A percentile compares a stretch with the other conserved stretches of the same genome.
Conservation (phyloP, 2,888 invertebrate genomes). For the Flexamia atlantica region DNA sequence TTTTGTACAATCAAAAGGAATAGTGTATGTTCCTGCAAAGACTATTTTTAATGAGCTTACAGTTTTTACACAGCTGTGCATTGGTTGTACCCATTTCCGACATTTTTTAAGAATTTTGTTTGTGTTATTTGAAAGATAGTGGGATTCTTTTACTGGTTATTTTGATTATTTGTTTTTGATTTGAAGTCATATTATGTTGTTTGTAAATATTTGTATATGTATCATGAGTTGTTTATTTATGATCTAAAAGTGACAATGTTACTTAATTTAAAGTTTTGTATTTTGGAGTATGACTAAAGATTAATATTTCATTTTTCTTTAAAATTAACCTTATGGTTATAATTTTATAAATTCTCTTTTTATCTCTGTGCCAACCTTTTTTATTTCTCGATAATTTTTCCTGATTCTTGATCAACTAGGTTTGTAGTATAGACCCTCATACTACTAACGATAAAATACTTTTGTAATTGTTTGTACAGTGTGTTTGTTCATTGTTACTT, state of each 20-base stretch:
- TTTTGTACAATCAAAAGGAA: slow-evolving; percentile 54
- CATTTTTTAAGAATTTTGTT: background rate
- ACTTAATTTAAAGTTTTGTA: background rate
- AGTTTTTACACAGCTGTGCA: slow-evolving; percentile 22
- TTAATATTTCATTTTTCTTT: background rate
- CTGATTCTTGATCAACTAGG: background rate
- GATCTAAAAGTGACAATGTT: slow-evolving; percentile 1
- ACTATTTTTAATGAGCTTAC: slow-evolving; percentile 42
- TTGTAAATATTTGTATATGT: slow-evolving; percentile 57
- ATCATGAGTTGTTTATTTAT: slow-evolving; percentile 41
- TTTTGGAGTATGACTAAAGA: background rate
- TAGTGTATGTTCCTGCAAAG: slow-evolving; percentile 28
- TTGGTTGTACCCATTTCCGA: background rate
- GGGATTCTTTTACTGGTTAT: background rate
- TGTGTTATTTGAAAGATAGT: background rate
- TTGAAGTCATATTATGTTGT: background rate
- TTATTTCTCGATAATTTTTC: background rate
- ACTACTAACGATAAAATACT: slow-evolving; percentile 6
- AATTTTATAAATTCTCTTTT: background rate
- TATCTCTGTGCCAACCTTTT: slow-evolving; percentile 13
- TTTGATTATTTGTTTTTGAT: slow-evolving; percentile 33
- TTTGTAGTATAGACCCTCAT: slow-evolving; percentile 1
- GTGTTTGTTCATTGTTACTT: slow-evolving; percentile 54
- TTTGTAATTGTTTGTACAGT: slow-evolving; percentile 53
- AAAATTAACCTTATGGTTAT: background rate